Conservation (phyloP, 1,140 invertebrate genomes). For the Panonychus citri region DNA sequence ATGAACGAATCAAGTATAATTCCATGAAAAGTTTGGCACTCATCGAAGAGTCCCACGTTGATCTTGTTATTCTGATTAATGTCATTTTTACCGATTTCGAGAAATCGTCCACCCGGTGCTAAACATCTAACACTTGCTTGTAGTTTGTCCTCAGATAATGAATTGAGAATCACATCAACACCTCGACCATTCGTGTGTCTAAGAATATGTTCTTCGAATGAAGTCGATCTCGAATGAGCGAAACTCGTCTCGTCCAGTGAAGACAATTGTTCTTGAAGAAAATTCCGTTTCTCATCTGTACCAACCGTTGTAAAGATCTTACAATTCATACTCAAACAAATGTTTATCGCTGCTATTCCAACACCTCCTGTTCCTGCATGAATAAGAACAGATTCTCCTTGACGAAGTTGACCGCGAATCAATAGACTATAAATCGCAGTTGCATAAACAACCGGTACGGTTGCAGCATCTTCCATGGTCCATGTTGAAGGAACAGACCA, state of each 20-base stretch:
- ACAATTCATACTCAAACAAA: neutral
- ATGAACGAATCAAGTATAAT: constrained; percentile 83
- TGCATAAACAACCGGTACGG: neutral
- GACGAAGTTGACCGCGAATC: neutral
- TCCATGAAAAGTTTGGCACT: constrained; percentile 87
- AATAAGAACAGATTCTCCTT: neutral
- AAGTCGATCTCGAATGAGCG: neutral
- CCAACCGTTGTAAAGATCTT: neutral
- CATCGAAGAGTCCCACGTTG: constrained; percentile 82
- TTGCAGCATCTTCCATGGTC: neutral
- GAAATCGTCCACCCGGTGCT: constrained; percentile 65
- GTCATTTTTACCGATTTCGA: constrained; percentile 94
- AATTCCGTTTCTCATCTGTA: neutral
- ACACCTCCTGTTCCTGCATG: neutral
- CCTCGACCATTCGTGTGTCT: neutral
- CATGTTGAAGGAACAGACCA: constrained; percentile 34
- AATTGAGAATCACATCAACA: neutral
- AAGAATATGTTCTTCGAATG: neutral
- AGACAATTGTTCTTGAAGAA: neutral
- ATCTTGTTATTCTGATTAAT: constrained; percentile 63
- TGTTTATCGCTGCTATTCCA: neutral
- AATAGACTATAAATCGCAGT: neutral
- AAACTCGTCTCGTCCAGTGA: neutral
- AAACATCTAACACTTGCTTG: constrained; percentile 34
- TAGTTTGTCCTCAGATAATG: neutral